phyloP scores from a whole-genome alignment of 2,113 vertebrate species.

The Phocoena phocoena region DNA sequence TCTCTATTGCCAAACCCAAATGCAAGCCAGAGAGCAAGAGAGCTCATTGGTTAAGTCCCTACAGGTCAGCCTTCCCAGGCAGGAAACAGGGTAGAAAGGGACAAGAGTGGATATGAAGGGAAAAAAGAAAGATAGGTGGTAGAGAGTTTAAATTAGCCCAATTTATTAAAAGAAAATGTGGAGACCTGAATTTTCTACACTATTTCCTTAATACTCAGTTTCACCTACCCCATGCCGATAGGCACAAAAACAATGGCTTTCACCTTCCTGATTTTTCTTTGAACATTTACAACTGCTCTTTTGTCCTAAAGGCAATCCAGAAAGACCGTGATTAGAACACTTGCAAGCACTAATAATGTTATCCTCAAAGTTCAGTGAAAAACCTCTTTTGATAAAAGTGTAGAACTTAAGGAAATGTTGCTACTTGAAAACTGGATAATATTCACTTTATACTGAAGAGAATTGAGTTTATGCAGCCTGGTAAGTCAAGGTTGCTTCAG shows the following conservation, averaged over 20 bases:
- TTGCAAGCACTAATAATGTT: neutral
- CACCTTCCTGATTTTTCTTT: neutral
- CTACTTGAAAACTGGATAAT: neutral
- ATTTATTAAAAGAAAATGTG: neutral
- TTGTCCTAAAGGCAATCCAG: neutral
- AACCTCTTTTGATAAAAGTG: neutral
- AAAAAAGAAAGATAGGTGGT: neutral
- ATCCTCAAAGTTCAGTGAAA: conserved; percentile 8
- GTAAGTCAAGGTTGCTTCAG: neutral
- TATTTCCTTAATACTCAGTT: neutral
- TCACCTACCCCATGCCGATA: neutral
- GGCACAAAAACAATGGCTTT: conserved; percentile 1
- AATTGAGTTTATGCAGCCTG: neutral
- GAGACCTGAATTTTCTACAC: neutral
- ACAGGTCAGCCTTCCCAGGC: neutral
- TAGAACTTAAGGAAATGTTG: conserved; percentile 26
- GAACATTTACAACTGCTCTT: conserved; percentile 18
- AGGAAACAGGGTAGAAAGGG: neutral
- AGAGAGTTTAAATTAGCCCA: neutral
- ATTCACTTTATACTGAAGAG: neutral
- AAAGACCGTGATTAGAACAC: conserved; percentile 20
- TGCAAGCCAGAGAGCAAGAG: neutral
- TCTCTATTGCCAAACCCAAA: neutral
- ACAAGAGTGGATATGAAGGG: neutral
- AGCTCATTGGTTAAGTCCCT: neutral